These are phyloP conservation scores for Leucophenga maculata DNA, from an alignment of 2,888 invertebrate species.

Conservation along the genomic window DNA sequence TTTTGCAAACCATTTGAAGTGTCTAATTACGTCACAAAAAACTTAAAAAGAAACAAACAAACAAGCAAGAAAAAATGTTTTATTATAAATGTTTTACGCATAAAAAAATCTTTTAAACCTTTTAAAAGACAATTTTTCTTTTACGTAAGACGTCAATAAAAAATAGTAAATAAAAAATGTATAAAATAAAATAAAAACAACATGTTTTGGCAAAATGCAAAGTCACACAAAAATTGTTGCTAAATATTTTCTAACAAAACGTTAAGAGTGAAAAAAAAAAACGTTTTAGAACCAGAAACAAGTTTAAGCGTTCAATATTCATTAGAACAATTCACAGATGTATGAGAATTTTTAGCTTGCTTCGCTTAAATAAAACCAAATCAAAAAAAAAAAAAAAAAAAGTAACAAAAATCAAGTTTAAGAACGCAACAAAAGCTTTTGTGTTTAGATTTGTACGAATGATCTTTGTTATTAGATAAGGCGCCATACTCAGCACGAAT, in stretches of 20 bases:
- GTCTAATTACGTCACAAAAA: background rate
- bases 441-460: background rate
- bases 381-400: background rate
- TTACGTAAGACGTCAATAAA: slow-evolving; percentile 16
- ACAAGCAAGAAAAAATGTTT: background rate
- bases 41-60: background rate
- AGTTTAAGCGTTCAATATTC: slow-evolving; percentile 56
- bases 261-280: slow-evolving; percentile 23
- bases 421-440: slow-evolving; percentile 49
- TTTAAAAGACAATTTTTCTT: slow-evolving; percentile 1
- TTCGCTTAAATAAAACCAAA: no score
- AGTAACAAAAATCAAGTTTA: slow-evolving; percentile 50
- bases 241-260: background rate
- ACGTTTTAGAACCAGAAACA: slow-evolving; percentile 49
- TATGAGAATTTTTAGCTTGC: slow-evolving; percentile 4
- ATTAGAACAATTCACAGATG: slow-evolving; percentile 59
- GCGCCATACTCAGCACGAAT: slow-evolving; percentile 41
- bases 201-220: slow-evolving; percentile 6
- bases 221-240: background rate
- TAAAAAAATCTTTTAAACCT: background rate
- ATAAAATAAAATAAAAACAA: background rate
- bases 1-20: background rate
- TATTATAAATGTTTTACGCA: background rate
- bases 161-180: background rate
- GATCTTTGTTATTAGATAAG: slow-evolving; percentile 51